Conservation (phyloP, 2,113 vertebrate genomes). For the Syrrhaptes paradoxus region DNA sequence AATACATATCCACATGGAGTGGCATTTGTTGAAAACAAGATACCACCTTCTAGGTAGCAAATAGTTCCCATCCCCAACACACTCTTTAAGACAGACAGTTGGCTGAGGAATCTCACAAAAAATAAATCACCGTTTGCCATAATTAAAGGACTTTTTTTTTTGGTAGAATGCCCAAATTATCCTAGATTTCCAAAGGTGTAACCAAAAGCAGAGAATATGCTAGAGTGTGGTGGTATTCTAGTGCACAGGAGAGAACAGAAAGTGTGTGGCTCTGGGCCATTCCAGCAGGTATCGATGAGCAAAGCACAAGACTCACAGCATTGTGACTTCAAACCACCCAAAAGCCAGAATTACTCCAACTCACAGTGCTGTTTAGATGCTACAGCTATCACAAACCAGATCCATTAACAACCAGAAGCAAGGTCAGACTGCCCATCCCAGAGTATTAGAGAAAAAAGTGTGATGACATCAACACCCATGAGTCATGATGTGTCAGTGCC, state of each 20-base stretch:
- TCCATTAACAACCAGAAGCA: background rate
- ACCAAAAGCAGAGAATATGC: background rate
- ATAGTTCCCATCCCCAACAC: background rate
- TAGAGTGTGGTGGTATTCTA: background rate
- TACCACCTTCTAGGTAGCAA: background rate
- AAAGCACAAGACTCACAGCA: background rate
- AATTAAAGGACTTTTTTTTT: background rate
- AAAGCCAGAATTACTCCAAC: background rate
- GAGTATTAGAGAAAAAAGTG: background rate
- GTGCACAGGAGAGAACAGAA: background rate
- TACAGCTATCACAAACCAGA: background rate
- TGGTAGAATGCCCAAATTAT: background rate
- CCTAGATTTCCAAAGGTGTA: background rate
- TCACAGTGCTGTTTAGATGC: background rate
- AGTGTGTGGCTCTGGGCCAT: background rate
- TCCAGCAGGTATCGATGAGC: background rate
- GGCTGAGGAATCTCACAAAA: background rate
- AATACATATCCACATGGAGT: background rate
- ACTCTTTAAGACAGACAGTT: background rate
- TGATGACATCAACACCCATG: background rate
- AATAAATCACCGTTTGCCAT: background rate
- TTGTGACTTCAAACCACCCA: background rate
- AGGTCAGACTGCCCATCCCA: background rate
- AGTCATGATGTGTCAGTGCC: background rate
- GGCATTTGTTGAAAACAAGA: background rate